These are phyloP conservation scores for Nomia melanderi DNA, from an alignment of 1,140 invertebrate species.

Conservation along the genomic window DNA sequence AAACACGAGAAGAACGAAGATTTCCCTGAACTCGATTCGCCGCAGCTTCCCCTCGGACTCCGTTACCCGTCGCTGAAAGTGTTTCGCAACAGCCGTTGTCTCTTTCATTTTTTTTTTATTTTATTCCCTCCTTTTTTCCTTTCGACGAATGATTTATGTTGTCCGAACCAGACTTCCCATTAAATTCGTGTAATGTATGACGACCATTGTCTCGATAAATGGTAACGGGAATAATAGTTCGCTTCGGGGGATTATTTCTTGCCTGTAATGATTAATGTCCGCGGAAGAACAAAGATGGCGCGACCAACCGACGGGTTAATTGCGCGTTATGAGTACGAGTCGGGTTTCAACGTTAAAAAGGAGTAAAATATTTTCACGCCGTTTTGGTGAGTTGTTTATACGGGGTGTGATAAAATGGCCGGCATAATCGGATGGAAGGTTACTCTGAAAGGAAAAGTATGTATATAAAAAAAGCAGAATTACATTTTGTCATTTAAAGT, in stretches of 20 bases:
- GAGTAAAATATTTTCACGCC: neutral
- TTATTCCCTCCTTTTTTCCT: neutral
- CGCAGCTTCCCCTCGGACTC: neutral
- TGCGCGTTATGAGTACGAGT: conserved; percentile 1
- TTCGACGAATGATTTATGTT: conserved; percentile 24
- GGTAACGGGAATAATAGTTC: conserved; percentile 14
- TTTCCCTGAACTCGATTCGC: neutral
- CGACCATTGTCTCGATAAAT: neutral
- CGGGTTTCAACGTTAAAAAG: neutral
- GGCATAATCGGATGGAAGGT: too few relatives aligned
- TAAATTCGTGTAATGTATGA: conserved; percentile 6
- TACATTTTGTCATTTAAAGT: too few relatives aligned
- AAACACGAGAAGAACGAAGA: neutral
- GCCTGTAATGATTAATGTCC: neutral
- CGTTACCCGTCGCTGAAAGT: neutral
- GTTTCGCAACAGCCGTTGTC: neutral
- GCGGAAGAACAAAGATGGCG: neutral
- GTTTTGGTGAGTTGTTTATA: conserved; percentile 2
- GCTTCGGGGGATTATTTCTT: neutral
- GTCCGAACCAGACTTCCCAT: neutral
- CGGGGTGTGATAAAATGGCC: too few relatives aligned
- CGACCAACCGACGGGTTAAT: neutral
- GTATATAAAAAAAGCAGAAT: too few relatives aligned
- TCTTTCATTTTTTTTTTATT: neutral
- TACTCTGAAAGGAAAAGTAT: too few relatives aligned